These are phyloP conservation scores for Linyphia triangularis DNA, from an alignment of 2,888 invertebrate species.

Conservation along the genomic window DNA sequence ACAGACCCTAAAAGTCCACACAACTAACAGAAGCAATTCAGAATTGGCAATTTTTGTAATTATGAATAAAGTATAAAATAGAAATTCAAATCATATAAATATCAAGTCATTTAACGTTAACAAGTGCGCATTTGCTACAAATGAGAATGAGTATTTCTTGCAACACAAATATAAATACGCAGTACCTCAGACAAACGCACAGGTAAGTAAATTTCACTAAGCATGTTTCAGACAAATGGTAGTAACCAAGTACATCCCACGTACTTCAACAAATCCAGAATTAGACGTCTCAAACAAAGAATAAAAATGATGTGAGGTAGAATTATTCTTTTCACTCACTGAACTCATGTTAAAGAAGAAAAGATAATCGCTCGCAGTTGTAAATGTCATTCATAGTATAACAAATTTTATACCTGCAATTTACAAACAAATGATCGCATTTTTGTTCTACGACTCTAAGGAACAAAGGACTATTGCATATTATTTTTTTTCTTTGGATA, in stretches of 20 bases:
- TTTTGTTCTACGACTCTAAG: background rate
- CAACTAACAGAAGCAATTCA: too few species aligned
- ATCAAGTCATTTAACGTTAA: too few species aligned
- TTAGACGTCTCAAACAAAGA: slow-evolving; percentile 5
- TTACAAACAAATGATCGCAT: slow-evolving; percentile 25
- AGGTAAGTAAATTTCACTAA: too few species aligned
- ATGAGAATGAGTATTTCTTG: too few species aligned
- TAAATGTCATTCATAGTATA: slow-evolving; percentile 20
- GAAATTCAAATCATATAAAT: too few species aligned
- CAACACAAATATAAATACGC: too few species aligned
- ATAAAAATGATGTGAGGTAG: background rate
- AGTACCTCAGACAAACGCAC: too few species aligned
- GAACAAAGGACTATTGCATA: background rate
- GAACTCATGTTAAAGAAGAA: background rate
- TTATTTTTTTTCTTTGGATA: background rate
- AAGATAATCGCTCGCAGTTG: background rate
- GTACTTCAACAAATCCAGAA: background rate
- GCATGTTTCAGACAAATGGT: too few species aligned
- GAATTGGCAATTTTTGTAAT: too few species aligned
- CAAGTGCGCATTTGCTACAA: too few species aligned
- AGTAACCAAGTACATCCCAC: background rate
- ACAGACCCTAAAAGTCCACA: too few species aligned
- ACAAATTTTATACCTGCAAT: background rate
- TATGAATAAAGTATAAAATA: too few species aligned
- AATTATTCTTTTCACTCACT: background rate